Evolutionary conservation across 2,113 vertebrate species (phyloP).

Genomic region (Nymphicus hollandicus): DNA sequence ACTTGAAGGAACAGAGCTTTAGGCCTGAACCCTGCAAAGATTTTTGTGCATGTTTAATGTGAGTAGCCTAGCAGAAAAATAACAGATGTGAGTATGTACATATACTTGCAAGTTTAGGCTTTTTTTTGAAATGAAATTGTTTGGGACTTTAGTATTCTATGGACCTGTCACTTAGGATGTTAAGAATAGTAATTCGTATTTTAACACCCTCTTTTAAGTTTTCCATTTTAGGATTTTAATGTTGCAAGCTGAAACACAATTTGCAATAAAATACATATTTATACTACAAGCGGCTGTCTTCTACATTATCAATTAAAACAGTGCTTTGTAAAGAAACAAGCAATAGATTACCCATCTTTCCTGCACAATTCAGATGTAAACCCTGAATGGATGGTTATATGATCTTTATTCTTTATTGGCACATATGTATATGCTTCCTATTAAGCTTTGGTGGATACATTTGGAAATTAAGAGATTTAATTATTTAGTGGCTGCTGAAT

Average conservation of each 20-base stretch:
- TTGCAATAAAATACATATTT: constrained; percentile 3
- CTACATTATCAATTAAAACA: neutral
- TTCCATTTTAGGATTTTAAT: neutral
- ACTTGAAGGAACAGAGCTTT: neutral
- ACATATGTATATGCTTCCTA: neutral
- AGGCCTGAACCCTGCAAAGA: neutral
- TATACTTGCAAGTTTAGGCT: neutral
- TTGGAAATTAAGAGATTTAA: constrained; percentile 82
- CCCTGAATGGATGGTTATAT: neutral
- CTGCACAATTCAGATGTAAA: constrained; percentile 11
- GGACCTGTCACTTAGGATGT: neutral
- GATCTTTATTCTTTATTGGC: constrained; percentile 31
- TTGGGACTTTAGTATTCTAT: neutral
- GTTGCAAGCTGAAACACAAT: neutral
- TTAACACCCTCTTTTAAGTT: neutral
- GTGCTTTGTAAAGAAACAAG: neutral
- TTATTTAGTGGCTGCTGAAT: constrained; percentile 84
- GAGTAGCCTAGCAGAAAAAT: neutral
- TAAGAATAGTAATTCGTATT: neutral
- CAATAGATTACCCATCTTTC: neutral
- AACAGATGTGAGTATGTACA: neutral
- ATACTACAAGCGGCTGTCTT: neutral
- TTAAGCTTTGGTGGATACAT: constrained; percentile 76
- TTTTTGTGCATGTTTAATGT: neutral
- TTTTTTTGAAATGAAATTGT: neutral